These are phyloP conservation scores for Tangara arthus DNA, from an alignment of 2,797 vertebrate genomes.

Conservation along the genomic window DNA sequence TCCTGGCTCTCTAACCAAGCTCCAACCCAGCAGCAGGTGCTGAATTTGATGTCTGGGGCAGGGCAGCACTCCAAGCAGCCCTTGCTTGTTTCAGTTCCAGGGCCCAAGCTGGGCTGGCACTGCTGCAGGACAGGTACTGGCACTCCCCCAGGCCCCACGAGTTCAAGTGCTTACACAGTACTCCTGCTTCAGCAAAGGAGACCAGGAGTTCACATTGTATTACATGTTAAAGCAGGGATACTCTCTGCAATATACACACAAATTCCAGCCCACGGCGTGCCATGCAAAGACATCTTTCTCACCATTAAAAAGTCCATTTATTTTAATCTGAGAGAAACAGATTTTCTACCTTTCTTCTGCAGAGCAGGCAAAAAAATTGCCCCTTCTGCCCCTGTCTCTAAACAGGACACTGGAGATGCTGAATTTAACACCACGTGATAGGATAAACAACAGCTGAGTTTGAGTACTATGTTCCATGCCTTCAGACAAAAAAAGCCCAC, in stretches of 20 bases:
- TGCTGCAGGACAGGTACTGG: background rate
- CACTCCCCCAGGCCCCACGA: fast-evolving
- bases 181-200: background rate
- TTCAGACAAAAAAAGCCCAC: background rate
- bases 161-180: background rate
- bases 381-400: background rate
- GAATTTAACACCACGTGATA: background rate
- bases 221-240: background rate
- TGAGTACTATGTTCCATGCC: background rate
- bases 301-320: background rate
- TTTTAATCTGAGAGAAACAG: background rate
- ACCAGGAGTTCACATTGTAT: background rate
- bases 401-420: background rate
- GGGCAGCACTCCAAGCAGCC: background rate
- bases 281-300: background rate
- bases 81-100: background rate
- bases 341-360: background rate
- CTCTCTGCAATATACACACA: background rate
- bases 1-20: background rate
- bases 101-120: background rate
- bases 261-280: background rate
- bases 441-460: background rate
- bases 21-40: no score
- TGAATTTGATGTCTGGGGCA: no score
- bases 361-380: background rate